Base-by-base conservation (phyloP, 2,888 invertebrate genomes). In the Dorcus parallelipipedus region DNA sequence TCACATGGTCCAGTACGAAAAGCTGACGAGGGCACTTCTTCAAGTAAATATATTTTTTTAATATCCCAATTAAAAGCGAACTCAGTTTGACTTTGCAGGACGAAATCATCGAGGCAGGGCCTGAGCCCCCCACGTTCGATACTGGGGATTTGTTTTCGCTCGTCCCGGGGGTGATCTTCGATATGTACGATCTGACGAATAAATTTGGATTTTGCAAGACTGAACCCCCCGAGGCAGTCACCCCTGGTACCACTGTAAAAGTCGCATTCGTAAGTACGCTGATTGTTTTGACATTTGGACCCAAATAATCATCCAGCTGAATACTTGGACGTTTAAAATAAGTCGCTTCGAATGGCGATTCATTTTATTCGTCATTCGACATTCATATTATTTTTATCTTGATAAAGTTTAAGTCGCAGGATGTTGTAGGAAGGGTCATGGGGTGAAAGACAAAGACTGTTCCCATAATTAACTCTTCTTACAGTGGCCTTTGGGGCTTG, bases 101-200 rank as follows among this genome's bases (percentile, higher is more conserved):
- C 3, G 73, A 70, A 3, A 56, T 73, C 0, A 64, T 86, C 2
- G 80, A 81, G 0, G 73, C 81, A 0, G 89, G 93, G 0, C 90
- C 90, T 0, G 73, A 75, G 17, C 95, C 95, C 0, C 86, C 87
- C 0, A 87, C 92, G 71, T 83, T 94, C 72, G 82, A 88, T 58
- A 49, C 50, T 10, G 80, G 83, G 7, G 83, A 86, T 63, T 84
- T 93, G 71, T 82, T 94, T 52, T 87, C 88, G 0, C 80, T 96
- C 38, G 85, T 92, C 6, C 64, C 72, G 6, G 88, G 88, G 0
- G 93, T 96, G 5, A 74, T 95, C 42, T 91, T 88, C 79, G 96
- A 97, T 77, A 83, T 86, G 0, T 83, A 93, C 3, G 88, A 88
- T 5, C 85, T 88, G 81, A 84, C 86, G 10, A 81, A 81, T 52